Evolutionary conservation across 2,888 invertebrate genomes (phyloP).

Genomic region (Drosophila formosana): DNA sequence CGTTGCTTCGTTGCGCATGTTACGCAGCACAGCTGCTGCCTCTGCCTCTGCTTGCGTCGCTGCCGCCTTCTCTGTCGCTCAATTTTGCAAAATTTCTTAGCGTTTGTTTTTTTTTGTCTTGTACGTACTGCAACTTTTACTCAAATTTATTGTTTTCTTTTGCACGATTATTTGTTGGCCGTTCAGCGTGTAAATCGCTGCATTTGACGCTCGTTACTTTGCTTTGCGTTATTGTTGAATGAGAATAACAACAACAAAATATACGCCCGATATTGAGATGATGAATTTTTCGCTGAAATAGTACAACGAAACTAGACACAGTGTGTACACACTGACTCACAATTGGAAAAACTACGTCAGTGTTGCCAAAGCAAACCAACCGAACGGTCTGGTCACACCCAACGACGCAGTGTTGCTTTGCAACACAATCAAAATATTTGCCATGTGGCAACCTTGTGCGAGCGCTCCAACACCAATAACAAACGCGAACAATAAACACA

Average conservation of each 20-base stretch:
- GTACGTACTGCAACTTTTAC: constrained; percentile 58
- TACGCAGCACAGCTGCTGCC: constrained; percentile 52
- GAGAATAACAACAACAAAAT: constrained; percentile 57
- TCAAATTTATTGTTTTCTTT: constrained; percentile 23
- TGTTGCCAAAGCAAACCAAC: constrained; percentile 26
- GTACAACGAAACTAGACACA: constrained; percentile 55
- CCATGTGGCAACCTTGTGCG: constrained; percentile 26
- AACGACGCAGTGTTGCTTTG: constrained; percentile 31
- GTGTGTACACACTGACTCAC: constrained; percentile 52
- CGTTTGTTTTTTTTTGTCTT: constrained; percentile 47
- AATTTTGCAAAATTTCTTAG: constrained; percentile 47
- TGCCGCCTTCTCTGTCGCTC: constrained; percentile 6
- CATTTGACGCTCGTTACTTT: constrained; percentile 38
- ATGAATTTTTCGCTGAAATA: constrained; percentile 64
- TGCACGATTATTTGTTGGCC: constrained; percentile 25
- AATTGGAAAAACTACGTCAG: constrained; percentile 31
- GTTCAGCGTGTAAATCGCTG: constrained; percentile 40
- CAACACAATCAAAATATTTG: neutral
- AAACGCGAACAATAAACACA: constrained; percentile 11
- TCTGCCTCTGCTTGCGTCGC: constrained; percentile 2
- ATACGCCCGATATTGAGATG: constrained; percentile 54
- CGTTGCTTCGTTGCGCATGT: constrained; percentile 45
- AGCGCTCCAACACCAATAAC: constrained; percentile 29
- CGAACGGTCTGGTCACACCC: constrained; percentile 14
- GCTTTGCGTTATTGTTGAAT: constrained; percentile 51